Base-by-base conservation (phyloP, 2,797 vertebrate genomes). In the Pagetopsis macropterus region DNA sequence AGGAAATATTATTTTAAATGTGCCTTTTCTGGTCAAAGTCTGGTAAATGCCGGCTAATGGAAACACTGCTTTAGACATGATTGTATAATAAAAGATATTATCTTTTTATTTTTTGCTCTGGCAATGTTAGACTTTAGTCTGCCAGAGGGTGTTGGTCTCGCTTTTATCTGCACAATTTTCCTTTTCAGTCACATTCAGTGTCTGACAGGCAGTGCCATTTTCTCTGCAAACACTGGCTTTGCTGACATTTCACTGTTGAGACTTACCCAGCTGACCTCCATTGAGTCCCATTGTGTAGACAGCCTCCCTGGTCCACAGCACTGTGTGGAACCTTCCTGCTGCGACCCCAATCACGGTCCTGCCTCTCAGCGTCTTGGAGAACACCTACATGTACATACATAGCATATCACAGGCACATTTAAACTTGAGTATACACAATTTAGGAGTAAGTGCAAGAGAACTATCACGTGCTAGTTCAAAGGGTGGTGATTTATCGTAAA, bases 221-320 rank as follows among this genome's bases (percentile, higher is more conserved):
- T 54, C n/a, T 52, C 37, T 49, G 5, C 16, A 23, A 17, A 65
- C 3, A 48, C 4, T 59, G 21, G 23, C 45, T 73, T 61, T 16
- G 43, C 41, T 43, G 41, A 67, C 7, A 41, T 52, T 43, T 59
- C 16, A 21, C 8, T n/a, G 16, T 0, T n/a, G 27, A 58, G 12
- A 65, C 94, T 94, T 93, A 98, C 98, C 98, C 88, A 99, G 93
- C 49, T 99, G 98, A 64, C 98, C 98, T 80, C 96, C 97, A 84
- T 99, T 99, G 66, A 99, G 94, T 70, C 98, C 98, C 93, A 99
- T 90, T 50, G 98, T 99, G 81, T 98, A 99, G 59, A 99, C 94
- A 12, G 97, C 96, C 90, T 98, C 97, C 88, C 93, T 96, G 81
- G 97, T 98, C 97, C 98, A 99, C 9, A 99, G 92, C 76, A 98